Conservation (phyloP, 2,797 vertebrate species). For the Sebastolobus alascanus region DNA sequence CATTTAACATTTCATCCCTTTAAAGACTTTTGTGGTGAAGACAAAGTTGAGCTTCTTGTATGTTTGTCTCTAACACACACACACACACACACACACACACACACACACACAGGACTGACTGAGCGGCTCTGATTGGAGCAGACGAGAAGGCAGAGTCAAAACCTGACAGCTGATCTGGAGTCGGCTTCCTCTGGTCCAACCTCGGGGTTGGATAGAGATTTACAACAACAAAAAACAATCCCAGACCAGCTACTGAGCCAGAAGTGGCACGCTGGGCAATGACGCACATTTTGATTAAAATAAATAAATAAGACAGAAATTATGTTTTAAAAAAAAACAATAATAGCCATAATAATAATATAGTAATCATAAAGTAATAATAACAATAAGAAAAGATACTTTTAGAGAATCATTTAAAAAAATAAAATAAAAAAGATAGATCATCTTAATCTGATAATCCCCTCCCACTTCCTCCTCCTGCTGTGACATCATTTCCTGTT, state of each 20-base stretch:
- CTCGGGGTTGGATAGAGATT: fast-evolving
- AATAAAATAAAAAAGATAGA: not conserved
- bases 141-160: constrained; percentile 2
- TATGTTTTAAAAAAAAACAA: not conserved
- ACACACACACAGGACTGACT: not conserved
- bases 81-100: no score
- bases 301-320: not conserved
- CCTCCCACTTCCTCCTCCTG: not conserved
- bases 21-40: constrained; percentile 22
- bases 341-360: not conserved
- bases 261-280: constrained; percentile 23
- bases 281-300: constrained; percentile 33
- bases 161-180: constrained; percentile 20
- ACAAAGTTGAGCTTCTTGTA: not conserved
- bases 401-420: not conserved
- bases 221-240: not conserved
- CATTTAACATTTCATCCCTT: not conserved
- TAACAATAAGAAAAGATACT: not conserved
- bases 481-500: not conserved
- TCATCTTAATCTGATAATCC: not conserved
- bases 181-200: not conserved
- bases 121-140: constrained; percentile 55
- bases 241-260: constrained; percentile 29
- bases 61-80: not conserved
- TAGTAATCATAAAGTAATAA: not conserved